phyloP scores from a whole-genome alignment of 1,140 invertebrate species.

The Drosophila punjabiensis region DNA sequence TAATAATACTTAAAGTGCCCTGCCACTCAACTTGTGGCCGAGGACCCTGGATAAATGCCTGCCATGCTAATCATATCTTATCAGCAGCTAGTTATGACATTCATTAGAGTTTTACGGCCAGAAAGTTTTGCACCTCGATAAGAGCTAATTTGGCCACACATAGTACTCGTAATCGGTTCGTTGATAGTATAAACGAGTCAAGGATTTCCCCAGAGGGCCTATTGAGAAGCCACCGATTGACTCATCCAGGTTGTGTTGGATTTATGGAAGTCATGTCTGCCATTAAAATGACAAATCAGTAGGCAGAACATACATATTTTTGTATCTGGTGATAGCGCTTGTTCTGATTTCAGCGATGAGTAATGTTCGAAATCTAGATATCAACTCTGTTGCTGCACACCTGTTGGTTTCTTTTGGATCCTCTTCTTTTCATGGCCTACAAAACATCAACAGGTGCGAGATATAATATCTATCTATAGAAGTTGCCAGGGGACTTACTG shows the following conservation, averaged over 20 bases:
- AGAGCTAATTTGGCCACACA: constrained; percentile 4
- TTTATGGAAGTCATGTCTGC: constrained; percentile 5
- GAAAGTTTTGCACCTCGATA: constrained; percentile 36
- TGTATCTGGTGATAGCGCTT: constrained; percentile 33
- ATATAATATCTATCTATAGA: neutral
- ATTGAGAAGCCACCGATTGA: constrained; percentile 1
- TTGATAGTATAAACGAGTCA: neutral
- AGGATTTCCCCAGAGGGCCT: constrained; percentile 17
- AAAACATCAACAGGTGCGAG: constrained; percentile 28
- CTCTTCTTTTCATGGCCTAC: constrained; percentile 3
- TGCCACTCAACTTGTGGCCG: constrained; percentile 25
- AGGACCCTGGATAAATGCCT: constrained; percentile 37
- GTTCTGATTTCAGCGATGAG: constrained; percentile 44
- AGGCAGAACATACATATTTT: neutral
- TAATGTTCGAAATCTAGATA: constrained; percentile 26
- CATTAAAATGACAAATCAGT: constrained; percentile 12
- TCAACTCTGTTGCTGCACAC: constrained; percentile 20
- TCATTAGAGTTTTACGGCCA: constrained; percentile 27
- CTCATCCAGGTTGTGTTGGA: constrained; percentile 1
- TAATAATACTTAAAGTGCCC: constrained; percentile 39
- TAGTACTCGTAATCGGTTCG: constrained; percentile 19
- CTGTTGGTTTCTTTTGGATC: constrained; percentile 19
- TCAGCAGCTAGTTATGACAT: constrained; percentile 12
- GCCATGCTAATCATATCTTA: constrained; percentile 38
- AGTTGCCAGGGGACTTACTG: constrained; percentile 6